Evolutionary conservation across 2,888 invertebrate species (phyloP), one percentile per base, ranked within the genome.

Genomic region (Lepidochrysops patricia): DNA sequence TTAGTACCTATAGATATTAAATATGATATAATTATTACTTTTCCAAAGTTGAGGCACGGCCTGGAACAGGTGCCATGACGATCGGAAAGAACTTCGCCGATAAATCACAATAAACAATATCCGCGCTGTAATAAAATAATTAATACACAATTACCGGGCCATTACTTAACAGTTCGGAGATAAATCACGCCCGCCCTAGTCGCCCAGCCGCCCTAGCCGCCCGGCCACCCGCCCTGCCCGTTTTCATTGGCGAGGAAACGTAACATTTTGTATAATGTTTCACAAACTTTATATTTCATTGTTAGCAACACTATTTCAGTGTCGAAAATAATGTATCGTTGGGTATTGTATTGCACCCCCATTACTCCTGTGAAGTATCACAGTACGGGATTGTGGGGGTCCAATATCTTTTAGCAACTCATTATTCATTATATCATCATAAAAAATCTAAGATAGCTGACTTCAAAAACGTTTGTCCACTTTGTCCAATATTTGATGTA

Each of bases 71-170:
- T 32, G 29, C n/a, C 54, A 19, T 54, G 29, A 29, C 27, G 52
- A 54, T 15, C 29, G 27, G 27, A 52, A 54, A 54, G 27, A 32
- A 54, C 29, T 54, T 54, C 9, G 25, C 29, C 58, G 43, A 58
- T 77, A 75, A 76, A 79, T 76, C 76, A 74, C 64, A 75, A 73
- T 70, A 73, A 78, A 76, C 71, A 72, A 72, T 74, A 76, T 75
- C 70, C 72, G 66, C 62, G 63, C 60, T 63, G 70, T 75, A 72
- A 74, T 73, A 72, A 70, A 74, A 72, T 74, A 74, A 78, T 77
- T 77, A 77, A 73, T 75, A 73, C 67, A 69, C 75, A 70, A 76
- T 74, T 71, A 71, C 64, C 61, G 61, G 65, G 61, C 67, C 66
- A 66, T 66, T 64, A 65, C 67, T 68, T 68, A 69, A 68, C 71